Conservation (phyloP, 2,888 invertebrate genomes). For the Leptinotarsa rubiginosa region DNA sequence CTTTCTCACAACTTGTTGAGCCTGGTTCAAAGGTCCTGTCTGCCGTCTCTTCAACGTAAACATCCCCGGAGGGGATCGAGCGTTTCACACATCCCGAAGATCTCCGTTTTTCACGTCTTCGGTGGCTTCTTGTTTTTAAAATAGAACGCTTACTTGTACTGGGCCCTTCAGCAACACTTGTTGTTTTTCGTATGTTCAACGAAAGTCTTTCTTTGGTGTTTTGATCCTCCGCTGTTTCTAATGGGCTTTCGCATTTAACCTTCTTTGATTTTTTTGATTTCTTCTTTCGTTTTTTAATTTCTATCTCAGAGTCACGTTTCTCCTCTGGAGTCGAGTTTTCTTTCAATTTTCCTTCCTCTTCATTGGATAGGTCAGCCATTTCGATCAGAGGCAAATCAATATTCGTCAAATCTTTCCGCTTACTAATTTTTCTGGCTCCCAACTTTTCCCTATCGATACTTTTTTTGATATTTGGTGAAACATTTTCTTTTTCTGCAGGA, state of each 20-base stretch:
- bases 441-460: background rate
- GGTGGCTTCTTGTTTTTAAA: constrained; percentile 6
- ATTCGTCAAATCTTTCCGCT: background rate
- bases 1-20: background rate
- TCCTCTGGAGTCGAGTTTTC: constrained; percentile 11
- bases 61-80: constrained; percentile 10
- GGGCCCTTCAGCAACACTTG: background rate
- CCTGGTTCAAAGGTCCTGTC: background rate
- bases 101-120: background rate
- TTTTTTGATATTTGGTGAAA: background rate
- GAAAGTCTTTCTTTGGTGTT: background rate
- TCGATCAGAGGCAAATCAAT: background rate
- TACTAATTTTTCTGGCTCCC: background rate
- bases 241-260: background rate
- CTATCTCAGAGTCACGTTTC: constrained; percentile 6
- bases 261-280: constrained; percentile 9
- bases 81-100: background rate
- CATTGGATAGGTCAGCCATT: background rate
- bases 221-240: background rate
- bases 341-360: background rate
- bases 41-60: constrained; percentile 10
- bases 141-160: background rate
- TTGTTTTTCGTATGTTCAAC: background rate
- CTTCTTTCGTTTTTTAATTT: constrained; percentile 18
- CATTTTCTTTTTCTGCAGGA: constrained; percentile 15